Percentiles rank a stretch among this genome's conserved stretches.
These are phyloP conservation scores for Scaptomyza flava DNA, from an alignment of 2,888 invertebrate species.

Conservation along the genomic window DNA sequence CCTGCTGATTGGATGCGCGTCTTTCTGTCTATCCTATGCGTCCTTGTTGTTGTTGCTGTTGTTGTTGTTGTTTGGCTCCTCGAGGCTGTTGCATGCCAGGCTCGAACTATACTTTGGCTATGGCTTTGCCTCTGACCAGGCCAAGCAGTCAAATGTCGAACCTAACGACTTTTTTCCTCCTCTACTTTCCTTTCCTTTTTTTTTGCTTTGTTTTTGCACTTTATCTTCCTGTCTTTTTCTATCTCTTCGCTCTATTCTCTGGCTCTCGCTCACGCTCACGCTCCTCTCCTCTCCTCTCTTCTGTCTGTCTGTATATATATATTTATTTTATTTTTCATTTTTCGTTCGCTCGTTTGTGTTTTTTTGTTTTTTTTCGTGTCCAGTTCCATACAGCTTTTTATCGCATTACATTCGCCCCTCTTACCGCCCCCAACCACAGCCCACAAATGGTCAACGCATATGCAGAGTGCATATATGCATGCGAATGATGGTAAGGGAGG, in stretches of 20 bases:
- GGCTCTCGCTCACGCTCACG: no score
- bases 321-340: slow-evolving; percentile 8
- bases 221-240: neutral
- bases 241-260: neutral
- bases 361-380: slow-evolving; percentile 18
- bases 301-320: slow-evolving; percentile 15
- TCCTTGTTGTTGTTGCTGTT: slow-evolving; percentile 16
- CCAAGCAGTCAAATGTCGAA: slow-evolving; percentile 70
- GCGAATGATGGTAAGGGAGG: neutral
- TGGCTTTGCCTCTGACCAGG: slow-evolving; percentile 43
- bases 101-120: slow-evolving; percentile 30
- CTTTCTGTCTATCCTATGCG: slow-evolving; percentile 36
- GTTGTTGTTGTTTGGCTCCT: slow-evolving; percentile 37
- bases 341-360: neutral
- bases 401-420: slow-evolving; percentile 51
- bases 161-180: slow-evolving; percentile 56
- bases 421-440: neutral
- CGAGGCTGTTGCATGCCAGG: slow-evolving; percentile 53
- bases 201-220: slow-evolving; percentile 7
- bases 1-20: slow-evolving; percentile 70
- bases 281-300: no score
- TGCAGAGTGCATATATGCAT: slow-evolving; percentile 35
- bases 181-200: neutral
- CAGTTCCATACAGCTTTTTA: slow-evolving; percentile 57
- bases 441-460: slow-evolving; percentile 47